Conservation (phyloP, 2,888 invertebrate species). For the Drosophila merina region DNA sequence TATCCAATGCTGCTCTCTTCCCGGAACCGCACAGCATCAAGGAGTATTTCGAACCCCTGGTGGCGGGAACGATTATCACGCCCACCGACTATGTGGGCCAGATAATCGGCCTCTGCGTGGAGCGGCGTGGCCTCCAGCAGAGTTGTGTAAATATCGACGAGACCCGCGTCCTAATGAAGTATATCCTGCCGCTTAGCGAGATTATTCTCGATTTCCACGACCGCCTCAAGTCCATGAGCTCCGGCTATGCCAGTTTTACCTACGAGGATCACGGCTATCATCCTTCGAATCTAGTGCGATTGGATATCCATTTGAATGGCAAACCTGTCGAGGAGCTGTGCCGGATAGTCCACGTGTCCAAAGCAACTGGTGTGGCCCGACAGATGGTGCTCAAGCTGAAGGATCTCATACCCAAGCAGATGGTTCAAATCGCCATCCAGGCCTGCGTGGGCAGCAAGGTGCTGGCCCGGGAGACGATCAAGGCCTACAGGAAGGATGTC, state of each 20-base stretch:
- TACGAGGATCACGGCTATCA: conserved; percentile 95
- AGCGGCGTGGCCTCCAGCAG: conserved; percentile 87
- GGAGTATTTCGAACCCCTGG: conserved; percentile 94
- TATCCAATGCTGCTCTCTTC: conserved; percentile 91
- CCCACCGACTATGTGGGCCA: conserved; percentile 90
- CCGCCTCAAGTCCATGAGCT: conserved; percentile 92
- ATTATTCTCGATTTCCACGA: conserved; percentile 98
- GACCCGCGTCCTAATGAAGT: conserved; percentile 91
- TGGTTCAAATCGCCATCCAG: conserved; percentile 94
- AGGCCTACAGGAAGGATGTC: conserved; percentile 95
- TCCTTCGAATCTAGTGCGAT: conserved; percentile 90
- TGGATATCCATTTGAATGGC: conserved; percentile 90
- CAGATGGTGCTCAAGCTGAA: conserved; percentile 90
- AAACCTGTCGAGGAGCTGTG: conserved; percentile 92
- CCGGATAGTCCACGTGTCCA: conserved; percentile 90
- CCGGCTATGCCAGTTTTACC: conserved; percentile 98
- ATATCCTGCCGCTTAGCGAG: conserved; percentile 94
- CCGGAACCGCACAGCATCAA: conserved; percentile 88
- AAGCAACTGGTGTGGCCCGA: conserved; percentile 87
- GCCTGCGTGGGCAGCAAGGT: conserved; percentile 91
- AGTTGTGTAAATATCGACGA: conserved; percentile 92
- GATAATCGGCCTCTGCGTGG: conserved; percentile 89
- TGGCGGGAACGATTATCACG: conserved; percentile 94
- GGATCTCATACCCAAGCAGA: conserved; percentile 94
- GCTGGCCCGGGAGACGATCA: conserved; percentile 93